A percentile compares a stretch with the other conserved stretches of the same genome.
phyloP scores from a whole-genome alignment of 2,888 invertebrate species.

The Conus canariensis region DNA sequence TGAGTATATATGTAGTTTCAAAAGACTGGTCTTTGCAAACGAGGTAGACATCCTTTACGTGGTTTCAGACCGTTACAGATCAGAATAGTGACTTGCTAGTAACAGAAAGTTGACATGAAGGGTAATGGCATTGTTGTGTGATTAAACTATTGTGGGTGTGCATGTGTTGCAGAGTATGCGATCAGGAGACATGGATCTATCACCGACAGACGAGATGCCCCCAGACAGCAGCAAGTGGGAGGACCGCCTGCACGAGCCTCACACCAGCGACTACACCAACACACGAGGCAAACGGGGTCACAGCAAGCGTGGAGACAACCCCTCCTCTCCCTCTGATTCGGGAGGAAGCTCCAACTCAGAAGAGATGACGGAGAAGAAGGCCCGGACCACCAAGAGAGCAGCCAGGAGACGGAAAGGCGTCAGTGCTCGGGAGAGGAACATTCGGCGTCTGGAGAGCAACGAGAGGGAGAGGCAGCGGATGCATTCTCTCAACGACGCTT shows the following conservation, averaged over 20 bases:
- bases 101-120: no score
- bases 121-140: no score
- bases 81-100: no score
- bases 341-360: slow-evolving; percentile 72
- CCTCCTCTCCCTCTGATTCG: slow-evolving; percentile 73
- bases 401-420: slow-evolving; percentile 84
- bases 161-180: slow-evolving; percentile 40
- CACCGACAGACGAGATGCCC: slow-evolving; percentile 42
- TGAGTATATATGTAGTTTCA: no score
- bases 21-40: no score
- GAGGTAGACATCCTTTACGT: no score
- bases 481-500: slow-evolving; percentile 95
- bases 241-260: slow-evolving; percentile 32
- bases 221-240: slow-evolving; percentile 41
- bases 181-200: slow-evolving; percentile 43
- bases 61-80: no score
- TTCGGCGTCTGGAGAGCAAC: slow-evolving; percentile 92
- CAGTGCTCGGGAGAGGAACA: slow-evolving; percentile 91
- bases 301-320: slow-evolving; percentile 62
- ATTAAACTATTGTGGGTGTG: background rate
- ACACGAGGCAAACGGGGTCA: slow-evolving; percentile 50
- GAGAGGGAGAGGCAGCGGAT: slow-evolving; percentile 94
- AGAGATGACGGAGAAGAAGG: slow-evolving; percentile 65
- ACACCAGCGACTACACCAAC: slow-evolving; percentile 36
- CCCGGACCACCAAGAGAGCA: slow-evolving; percentile 61